Conservation (phyloP, 1,140 invertebrate genomes). For the Asobara japonica region DNA sequence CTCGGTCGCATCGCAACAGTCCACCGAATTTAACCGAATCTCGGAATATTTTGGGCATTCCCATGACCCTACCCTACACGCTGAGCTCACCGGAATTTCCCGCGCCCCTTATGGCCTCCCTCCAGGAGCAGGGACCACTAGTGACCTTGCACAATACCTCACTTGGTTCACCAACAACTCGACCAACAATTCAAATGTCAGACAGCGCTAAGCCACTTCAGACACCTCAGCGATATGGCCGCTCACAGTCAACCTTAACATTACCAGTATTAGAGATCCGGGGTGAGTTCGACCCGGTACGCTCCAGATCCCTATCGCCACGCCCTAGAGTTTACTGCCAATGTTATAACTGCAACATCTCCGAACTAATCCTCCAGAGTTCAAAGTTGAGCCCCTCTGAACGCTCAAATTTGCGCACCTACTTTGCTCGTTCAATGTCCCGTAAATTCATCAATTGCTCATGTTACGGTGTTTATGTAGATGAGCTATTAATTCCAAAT, state of each 20-base stretch:
- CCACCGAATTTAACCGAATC: background rate
- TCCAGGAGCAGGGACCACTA: constrained; percentile 37
- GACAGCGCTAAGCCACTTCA: background rate
- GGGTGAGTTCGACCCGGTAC: constrained; percentile 53
- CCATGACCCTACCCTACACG: constrained; percentile 54
- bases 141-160: constrained; percentile 49
- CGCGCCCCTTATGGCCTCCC: constrained; percentile 43
- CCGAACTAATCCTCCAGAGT: constrained; percentile 55
- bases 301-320: constrained; percentile 53
- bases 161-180: constrained; percentile 42
- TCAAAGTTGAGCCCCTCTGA: constrained; percentile 53
- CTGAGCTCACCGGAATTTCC: constrained; percentile 63
- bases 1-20: constrained; percentile 14
- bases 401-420: constrained; percentile 52
- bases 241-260: constrained; percentile 57
- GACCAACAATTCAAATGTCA: constrained; percentile 2
- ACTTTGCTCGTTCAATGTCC: constrained; percentile 55
- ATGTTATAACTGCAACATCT: constrained; percentile 62
- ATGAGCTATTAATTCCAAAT: background rate
- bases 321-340: constrained; percentile 44
- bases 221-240: constrained; percentile 42
- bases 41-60: constrained; percentile 41
- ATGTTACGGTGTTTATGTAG: constrained; percentile 43
- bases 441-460: constrained; percentile 58
- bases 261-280: constrained; percentile 50